A percentile compares a stretch with the other conserved stretches of the same genome.
Evolutionary conservation across 2,888 invertebrate species (phyloP).

Genomic region (Stenotaenia linearis): DNA sequence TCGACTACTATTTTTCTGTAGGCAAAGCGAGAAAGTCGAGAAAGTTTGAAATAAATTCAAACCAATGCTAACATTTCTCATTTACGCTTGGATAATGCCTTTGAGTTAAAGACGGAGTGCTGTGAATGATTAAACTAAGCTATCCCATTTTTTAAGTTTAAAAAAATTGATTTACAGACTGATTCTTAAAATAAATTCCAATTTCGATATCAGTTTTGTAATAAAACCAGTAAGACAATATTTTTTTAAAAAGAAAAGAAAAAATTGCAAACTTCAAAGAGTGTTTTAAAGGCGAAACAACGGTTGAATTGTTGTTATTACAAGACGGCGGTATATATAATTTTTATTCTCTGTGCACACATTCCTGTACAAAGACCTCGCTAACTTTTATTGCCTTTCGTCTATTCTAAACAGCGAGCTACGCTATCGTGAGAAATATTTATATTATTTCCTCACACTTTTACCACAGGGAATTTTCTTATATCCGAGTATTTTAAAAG

Average conservation of each 20-base stretch:
- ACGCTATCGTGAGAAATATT: neutral
- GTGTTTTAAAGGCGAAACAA: neutral
- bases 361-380: neutral
- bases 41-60: constrained; percentile 7
- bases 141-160: neutral
- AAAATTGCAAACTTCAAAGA: no score
- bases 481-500: constrained; percentile 4
- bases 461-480: neutral
- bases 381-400: neutral
- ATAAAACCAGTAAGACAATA: neutral
- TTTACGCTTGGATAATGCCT: neutral
- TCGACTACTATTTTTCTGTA: neutral
- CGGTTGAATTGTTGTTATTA: no score
- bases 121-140: neutral
- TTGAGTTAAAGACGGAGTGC: neutral
- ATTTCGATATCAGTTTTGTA: neutral
- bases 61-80: constrained; percentile 15
- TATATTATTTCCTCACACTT: neutral
- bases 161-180: neutral
- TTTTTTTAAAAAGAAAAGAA: no score
- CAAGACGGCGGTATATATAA: neutral
- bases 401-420: neutral
- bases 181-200: neutral
- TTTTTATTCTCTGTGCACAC: neutral
- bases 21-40: neutral